Conservation (phyloP, 2,888 invertebrate species). For the Eupithecia pulchellata region DNA sequence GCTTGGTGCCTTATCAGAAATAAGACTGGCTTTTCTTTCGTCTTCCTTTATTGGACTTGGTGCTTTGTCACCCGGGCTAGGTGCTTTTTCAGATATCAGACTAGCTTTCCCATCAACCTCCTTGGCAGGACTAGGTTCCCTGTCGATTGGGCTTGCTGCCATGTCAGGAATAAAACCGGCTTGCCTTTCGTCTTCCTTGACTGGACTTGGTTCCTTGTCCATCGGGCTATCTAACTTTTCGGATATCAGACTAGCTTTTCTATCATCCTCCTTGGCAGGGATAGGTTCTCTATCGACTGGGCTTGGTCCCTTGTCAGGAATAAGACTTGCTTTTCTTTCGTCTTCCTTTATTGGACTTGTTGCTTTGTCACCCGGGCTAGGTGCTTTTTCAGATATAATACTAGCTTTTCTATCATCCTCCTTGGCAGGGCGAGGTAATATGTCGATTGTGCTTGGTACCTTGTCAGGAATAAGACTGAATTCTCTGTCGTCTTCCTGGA, state of each 20-base stretch:
- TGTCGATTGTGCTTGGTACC: constrained; percentile 1
- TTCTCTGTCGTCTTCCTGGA: constrained; percentile 17
- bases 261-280: constrained; percentile 12
- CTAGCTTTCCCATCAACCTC: neutral
- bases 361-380: neutral
- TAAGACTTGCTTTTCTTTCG: neutral
- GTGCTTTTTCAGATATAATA: neutral
- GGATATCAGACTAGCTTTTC: constrained; percentile 22
- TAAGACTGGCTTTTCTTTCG: constrained; percentile 4
- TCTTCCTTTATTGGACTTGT: neutral
- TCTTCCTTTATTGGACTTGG: constrained; percentile 15
- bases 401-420: neutral
- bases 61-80: neutral
- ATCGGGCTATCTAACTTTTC: too few relatives aligned
- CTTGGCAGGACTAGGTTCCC: constrained; percentile 18
- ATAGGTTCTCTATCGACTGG: neutral
- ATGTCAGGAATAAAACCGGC: neutral
- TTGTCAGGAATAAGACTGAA: constrained; percentile 24
- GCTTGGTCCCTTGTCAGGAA: constrained; percentile 5
- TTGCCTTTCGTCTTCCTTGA: neutral
- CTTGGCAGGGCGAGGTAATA: neutral
- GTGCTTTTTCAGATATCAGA: neutral
- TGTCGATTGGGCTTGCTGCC: constrained; percentile 10
- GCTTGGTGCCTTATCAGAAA: constrained; percentile 11
- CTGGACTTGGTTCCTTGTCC: constrained; percentile 29